These are phyloP conservation scores for Pseudochaenichthys georgianus DNA, from an alignment of 2,797 vertebrate species.

Conservation along the genomic window DNA sequence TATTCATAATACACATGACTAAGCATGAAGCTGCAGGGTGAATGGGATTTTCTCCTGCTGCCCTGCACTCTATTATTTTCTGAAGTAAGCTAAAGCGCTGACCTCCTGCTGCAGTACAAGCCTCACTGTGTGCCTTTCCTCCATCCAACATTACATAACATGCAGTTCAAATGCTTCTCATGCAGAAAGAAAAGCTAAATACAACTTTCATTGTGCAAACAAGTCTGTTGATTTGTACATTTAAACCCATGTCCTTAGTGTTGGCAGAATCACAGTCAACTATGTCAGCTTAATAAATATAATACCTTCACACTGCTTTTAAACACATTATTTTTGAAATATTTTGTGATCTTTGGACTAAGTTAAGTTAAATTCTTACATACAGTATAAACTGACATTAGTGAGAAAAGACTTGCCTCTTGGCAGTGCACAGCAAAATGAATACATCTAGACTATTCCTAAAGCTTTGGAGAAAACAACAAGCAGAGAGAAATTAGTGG, in stretches of 20 bases:
- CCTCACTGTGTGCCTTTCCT: slow-evolving; percentile 27
- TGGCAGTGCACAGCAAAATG: slow-evolving; percentile 40
- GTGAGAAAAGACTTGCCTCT: slow-evolving; percentile 30
- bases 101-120: slow-evolving; percentile 5
- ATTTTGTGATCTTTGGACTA: background rate
- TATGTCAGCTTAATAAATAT: slow-evolving; percentile 10
- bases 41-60: slow-evolving; percentile 21
- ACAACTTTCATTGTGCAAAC: slow-evolving; percentile 25
- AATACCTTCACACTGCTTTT: background rate
- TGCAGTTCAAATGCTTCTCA: slow-evolving; percentile 37
- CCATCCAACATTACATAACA: slow-evolving; percentile 48
- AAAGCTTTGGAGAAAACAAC: slow-evolving; percentile 60
- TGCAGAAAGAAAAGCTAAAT: slow-evolving; percentile 41
- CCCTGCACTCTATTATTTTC: slow-evolving; percentile 13
- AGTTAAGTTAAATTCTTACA: slow-evolving; percentile 7
- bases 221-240: slow-evolving; percentile 35
- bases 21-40: slow-evolving; percentile 33
- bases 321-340: background rate
- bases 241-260: background rate
- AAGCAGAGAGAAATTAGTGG: slow-evolving; percentile 49
- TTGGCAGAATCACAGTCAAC: background rate
- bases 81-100: slow-evolving; percentile 15
- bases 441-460: slow-evolving; percentile 66
- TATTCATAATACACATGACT: slow-evolving; percentile 55
- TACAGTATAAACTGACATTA: background rate